A percentile compares a stretch with the other conserved stretches of the same genome.
These are phyloP conservation scores for Rafetus swinhoei DNA, from an alignment of 2,113 vertebrate species.

Conservation along the genomic window DNA sequence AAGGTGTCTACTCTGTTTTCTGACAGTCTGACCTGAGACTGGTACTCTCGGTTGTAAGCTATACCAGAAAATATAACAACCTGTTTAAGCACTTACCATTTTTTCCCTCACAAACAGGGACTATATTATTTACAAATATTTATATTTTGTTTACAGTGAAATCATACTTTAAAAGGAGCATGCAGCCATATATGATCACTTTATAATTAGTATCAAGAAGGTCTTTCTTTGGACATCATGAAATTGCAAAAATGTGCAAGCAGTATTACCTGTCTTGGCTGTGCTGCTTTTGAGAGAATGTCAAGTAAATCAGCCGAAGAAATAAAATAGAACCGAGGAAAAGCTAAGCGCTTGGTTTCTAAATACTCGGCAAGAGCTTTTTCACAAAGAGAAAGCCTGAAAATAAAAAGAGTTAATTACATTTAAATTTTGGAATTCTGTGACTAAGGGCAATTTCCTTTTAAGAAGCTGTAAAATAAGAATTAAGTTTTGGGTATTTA, in stretches of 20 bases:
- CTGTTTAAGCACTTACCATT: not conserved
- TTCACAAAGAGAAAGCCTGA: slow-evolving; percentile 84
- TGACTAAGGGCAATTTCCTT: not conserved
- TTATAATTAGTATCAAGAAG: not conserved
- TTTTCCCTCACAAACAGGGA: not conserved
- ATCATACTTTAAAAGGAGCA: not conserved
- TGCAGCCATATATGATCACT: not conserved
- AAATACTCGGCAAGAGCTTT: slow-evolving; percentile 85
- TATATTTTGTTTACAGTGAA: not conserved
- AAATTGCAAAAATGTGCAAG: not conserved
- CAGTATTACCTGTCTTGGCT: slow-evolving; percentile 80
- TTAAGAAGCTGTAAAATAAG: not conserved
- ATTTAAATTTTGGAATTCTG: not conserved
- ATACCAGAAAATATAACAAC: not conserved
- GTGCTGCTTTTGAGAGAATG: slow-evolving; percentile 83
- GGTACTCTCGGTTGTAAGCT: not conserved
- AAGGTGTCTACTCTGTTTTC: not conserved
- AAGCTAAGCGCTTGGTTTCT: slow-evolving; percentile 83
- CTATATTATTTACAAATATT: not conserved
- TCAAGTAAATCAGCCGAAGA: slow-evolving; percentile 87
- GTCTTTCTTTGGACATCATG: not conserved
- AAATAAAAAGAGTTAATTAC: not conserved
- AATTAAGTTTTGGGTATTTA: not conserved
- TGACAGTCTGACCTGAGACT: not conserved
- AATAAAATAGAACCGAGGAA: slow-evolving; percentile 85